Evolutionary conservation across 1,140 invertebrate genomes (phyloP), one percentile per base, ranked within the genome.

Genomic region (Drosophila subpulchrella): DNA sequence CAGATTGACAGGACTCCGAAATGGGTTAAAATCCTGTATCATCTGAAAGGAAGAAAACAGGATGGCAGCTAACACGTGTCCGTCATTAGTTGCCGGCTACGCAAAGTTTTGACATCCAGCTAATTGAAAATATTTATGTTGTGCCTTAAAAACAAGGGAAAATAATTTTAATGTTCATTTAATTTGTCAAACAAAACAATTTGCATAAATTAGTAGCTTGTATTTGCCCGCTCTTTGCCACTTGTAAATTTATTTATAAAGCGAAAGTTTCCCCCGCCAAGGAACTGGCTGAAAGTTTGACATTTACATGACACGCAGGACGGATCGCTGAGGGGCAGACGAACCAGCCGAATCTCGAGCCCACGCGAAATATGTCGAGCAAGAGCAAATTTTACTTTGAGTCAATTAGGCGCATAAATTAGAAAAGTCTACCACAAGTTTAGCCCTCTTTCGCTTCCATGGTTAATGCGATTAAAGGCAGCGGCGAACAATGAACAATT

Each of bases 401-500:
- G 67, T 77, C 73, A 81, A 85, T 84, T 78, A 81, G 67, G 63
- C 53, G 74, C 81, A 85, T 84, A 86, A 81, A 85, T 85, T 81
- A 81, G 72, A 72, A 78, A 81, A 76, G 55, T 61, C 41, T 46
- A 77, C 63, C 75, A 63, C 59, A 61, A 75, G 68, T 65, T 56
- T 56, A 70, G 54, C 41, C 36, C 34, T n/a, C 17, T 55, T 51
- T 46, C 11, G 59, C 51, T 70, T 59, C 48, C 74, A 55, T 76
- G 47, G 65, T 71, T 58, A 80, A 75, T 53, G 38, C 73, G 54
- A 80, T 76, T 83, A 54, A 55, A 61, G 58, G 44, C 53, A 72
- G 61, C 24, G 50, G 38, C 47, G 48, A 78, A 78, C 73, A 76
- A 76, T 67, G 59, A 65, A 78, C 66, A 62, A 66, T 71, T 65